Percentiles rank a stretch among this genome's conserved stretches.
phyloP scores from a whole-genome alignment of 2,888 invertebrate genomes.

The Agrochola circellaris region DNA sequence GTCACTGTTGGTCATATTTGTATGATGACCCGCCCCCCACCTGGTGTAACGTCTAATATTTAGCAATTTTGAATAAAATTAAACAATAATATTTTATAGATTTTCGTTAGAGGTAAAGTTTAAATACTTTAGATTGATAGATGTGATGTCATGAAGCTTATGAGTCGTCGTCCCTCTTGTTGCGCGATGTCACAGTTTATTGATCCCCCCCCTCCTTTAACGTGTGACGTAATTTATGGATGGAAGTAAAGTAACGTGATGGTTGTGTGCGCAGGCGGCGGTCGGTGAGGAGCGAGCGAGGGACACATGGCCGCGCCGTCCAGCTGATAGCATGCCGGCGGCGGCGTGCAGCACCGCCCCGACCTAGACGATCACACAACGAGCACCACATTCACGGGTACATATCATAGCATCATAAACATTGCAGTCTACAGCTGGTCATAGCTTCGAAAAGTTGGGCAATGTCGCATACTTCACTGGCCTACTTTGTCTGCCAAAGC shows the following conservation, averaged over 20 bases:
- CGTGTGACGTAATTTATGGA: conserved; percentile 2
- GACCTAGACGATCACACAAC: conserved; percentile 88
- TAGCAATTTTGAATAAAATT: background rate
- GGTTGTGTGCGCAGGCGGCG: conserved; percentile 80
- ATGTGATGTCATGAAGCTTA: background rate
- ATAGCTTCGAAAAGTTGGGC: background rate
- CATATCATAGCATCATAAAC: conserved; percentile 37
- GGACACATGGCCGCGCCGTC: conserved; percentile 86
- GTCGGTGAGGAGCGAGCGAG: conserved; percentile 85
- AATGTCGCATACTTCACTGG: background rate
- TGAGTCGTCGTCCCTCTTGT: background rate
- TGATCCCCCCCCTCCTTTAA: background rate
- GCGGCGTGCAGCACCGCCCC: conserved; percentile 89
- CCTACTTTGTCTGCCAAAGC: background rate
- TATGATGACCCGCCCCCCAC: no score
- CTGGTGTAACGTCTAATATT: background rate
- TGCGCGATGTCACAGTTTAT: background rate
- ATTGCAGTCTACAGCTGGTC: background rate
- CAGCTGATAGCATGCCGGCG: conserved; percentile 90
- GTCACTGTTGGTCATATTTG: background rate
- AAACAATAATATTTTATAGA: background rate
- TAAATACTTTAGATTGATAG: background rate
- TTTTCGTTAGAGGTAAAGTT: background rate
- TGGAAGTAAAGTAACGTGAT: conserved; percentile 49
- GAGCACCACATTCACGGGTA: conserved; percentile 89